Percentiles rank a stretch among this genome's conserved stretches.
phyloP scores from a whole-genome alignment of 2,888 invertebrate species.

The Spodoptera exigua region DNA sequence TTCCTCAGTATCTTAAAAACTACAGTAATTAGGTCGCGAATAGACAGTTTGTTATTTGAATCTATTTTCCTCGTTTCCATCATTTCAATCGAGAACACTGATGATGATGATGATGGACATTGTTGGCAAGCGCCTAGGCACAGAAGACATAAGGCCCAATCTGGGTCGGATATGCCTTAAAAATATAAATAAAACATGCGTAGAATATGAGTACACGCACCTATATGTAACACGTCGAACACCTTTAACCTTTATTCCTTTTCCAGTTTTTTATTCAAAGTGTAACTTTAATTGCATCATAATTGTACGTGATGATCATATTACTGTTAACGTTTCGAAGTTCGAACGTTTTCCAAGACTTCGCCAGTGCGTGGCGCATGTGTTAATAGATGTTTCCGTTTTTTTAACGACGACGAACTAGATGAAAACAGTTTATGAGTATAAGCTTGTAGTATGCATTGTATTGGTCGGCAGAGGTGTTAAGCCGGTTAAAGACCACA shows the following conservation, averaged over 20 bases:
- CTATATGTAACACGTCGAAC: too few relatives aligned
- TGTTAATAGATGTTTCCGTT: conserved; percentile 63
- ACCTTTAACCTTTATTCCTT: too few relatives aligned
- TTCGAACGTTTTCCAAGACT: conserved; percentile 48
- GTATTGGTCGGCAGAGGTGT: too few relatives aligned
- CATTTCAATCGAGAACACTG: conserved; percentile 15
- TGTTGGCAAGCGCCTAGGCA: background rate
- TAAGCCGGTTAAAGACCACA: background rate
- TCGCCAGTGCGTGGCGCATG: conserved; percentile 46
- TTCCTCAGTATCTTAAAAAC: conserved; percentile 29
- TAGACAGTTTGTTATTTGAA: conserved; percentile 29
- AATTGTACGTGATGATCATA: conserved; percentile 29
- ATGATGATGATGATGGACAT: background rate
- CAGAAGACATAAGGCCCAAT: too few relatives aligned
- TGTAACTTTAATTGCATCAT: conserved; percentile 8
- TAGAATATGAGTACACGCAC: too few relatives aligned
- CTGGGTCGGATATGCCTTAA: too few relatives aligned
- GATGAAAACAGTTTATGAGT: background rate
- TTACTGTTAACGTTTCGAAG: conserved; percentile 43
- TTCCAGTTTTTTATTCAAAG: background rate
- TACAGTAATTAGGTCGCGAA: conserved; percentile 36
- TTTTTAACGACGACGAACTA: conserved; percentile 32
- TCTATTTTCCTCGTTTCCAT: conserved; percentile 30
- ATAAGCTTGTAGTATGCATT: too few relatives aligned
- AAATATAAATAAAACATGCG: too few relatives aligned